Evolutionary conservation across 2,113 vertebrate species (phyloP).

Genomic region (Pao palembangensis): DNA sequence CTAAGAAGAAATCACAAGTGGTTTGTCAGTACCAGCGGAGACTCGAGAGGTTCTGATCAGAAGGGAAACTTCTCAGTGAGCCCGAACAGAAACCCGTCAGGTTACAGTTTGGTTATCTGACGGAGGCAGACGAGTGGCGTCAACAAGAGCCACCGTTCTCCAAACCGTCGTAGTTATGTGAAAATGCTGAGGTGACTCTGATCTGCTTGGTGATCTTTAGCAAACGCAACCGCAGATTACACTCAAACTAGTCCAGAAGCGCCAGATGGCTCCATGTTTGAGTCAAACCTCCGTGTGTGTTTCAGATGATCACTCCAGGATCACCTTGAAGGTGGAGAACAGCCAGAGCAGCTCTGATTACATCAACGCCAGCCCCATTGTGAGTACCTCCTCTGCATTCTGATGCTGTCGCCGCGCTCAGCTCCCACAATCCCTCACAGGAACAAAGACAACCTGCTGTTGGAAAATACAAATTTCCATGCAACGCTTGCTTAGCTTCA

Average conservation of each 20-base stretch:
- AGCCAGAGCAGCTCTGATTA: constrained; percentile 90
- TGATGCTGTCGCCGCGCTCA: not conserved
- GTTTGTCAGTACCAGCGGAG: constrained; percentile 4
- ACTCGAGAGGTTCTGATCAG: not conserved
- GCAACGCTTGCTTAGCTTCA: constrained; percentile 48
- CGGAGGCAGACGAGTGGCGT: no score
- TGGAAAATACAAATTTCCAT: constrained; percentile 51
- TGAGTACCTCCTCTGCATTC: constrained; percentile 75
- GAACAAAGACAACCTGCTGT: constrained; percentile 47
- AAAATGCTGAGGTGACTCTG: no score
- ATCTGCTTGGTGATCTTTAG: no score
- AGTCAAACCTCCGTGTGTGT: constrained; percentile 29
- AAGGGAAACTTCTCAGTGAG: not conserved
- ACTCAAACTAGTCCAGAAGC: no score
- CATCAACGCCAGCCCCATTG: constrained; percentile 98
- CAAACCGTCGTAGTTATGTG: no score
- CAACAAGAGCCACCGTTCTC: no score
- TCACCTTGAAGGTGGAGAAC: constrained; percentile 86
- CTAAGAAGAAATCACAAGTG: not conserved
- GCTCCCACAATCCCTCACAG: constrained; percentile 23
- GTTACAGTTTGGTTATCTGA: no score
- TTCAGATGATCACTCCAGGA: constrained; percentile 93
- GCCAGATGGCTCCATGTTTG: no score
- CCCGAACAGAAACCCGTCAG: not conserved
- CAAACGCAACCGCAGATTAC: no score